Evolutionary conservation across 2,888 invertebrate genomes (phyloP).

Genomic region (Athalia cordata): DNA sequence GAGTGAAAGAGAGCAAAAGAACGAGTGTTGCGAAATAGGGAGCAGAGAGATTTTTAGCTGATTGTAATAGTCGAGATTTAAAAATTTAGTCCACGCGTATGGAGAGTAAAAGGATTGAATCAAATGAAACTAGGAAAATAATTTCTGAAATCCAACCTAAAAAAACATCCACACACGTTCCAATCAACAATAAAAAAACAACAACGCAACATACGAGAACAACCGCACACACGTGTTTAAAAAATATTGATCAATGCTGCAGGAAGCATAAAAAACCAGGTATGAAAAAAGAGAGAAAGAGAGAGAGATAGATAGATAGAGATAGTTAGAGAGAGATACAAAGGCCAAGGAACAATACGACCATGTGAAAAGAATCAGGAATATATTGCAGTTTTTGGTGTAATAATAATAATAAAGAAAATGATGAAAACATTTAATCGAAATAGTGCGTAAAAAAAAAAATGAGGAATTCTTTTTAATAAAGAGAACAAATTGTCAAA

Average conservation of each 20-base stretch:
- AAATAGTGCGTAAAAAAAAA: background rate
- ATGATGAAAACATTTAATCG: background rate
- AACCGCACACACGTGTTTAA: slow-evolving; percentile 7
- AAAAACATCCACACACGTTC: slow-evolving; percentile 26
- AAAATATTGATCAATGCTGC: slow-evolving; percentile 29
- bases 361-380: background rate
- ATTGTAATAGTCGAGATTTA: slow-evolving; percentile 26
- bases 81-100: slow-evolving; percentile 36
- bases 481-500: slow-evolving; percentile 5
- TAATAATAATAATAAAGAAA: background rate
- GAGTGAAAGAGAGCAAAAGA: slow-evolving; percentile 53
- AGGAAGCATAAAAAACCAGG: slow-evolving; percentile 40
- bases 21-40: slow-evolving; percentile 45
- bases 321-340: slow-evolving; percentile 46
- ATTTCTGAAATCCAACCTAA: slow-evolving; percentile 28
- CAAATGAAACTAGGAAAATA: slow-evolving; percentile 34
- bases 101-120: slow-evolving; percentile 15
- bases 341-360: background rate
- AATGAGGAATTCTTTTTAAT: slow-evolving; percentile 4
- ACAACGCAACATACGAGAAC: slow-evolving; percentile 27
- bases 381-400: background rate
- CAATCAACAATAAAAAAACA: slow-evolving; percentile 21
- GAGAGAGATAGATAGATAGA: slow-evolving; percentile 42
- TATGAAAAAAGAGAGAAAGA: slow-evolving; percentile 41
- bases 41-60: slow-evolving; percentile 48